Percentiles rank a stretch among this genome's conserved stretches.
Conservation (phyloP, 2,888 invertebrate genomes). For the Dryomyza anilis region DNA sequence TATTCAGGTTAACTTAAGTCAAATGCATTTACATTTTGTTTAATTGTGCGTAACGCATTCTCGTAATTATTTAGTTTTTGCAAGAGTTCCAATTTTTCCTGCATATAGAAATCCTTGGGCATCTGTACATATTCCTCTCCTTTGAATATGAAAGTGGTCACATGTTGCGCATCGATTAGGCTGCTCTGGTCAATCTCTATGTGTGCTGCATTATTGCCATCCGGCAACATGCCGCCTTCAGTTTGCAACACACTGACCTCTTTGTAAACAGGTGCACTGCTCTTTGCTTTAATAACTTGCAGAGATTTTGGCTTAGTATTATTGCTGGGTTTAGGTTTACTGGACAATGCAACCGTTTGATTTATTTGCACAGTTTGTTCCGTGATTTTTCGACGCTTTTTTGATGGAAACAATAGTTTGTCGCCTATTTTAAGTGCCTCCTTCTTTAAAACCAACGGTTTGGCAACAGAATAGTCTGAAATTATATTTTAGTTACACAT, state of each 20-base stretch:
- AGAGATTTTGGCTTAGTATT: neutral
- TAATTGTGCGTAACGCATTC: slow-evolving; percentile 40
- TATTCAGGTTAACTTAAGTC: slow-evolving; percentile 17
- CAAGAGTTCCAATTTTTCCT: slow-evolving; percentile 46
- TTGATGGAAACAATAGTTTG: no score
- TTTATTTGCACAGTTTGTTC: no score
- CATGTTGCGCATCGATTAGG: slow-evolving; percentile 38
- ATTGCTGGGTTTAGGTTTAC: neutral
- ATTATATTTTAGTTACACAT: neutral
- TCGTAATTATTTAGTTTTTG: slow-evolving; percentile 44
- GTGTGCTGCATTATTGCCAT: neutral
- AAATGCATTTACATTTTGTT: slow-evolving; percentile 28
- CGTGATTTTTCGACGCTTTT: no score
- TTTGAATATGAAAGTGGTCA: slow-evolving; percentile 53
- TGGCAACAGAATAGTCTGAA: no score
- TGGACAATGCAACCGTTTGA: neutral
- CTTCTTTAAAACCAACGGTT: no score
- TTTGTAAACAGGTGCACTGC: neutral
- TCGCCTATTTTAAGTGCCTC: no score
- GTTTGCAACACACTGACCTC: neutral
- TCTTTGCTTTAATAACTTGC: neutral
- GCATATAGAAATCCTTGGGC: slow-evolving; percentile 50
- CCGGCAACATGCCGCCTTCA: neutral
- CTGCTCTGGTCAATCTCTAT: neutral
- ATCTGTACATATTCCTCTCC: slow-evolving; percentile 59